Evolutionary conservation across 2,797 vertebrate genomes (phyloP), one percentile per base, ranked within the genome.

Genomic region (Pampus argenteus): DNA sequence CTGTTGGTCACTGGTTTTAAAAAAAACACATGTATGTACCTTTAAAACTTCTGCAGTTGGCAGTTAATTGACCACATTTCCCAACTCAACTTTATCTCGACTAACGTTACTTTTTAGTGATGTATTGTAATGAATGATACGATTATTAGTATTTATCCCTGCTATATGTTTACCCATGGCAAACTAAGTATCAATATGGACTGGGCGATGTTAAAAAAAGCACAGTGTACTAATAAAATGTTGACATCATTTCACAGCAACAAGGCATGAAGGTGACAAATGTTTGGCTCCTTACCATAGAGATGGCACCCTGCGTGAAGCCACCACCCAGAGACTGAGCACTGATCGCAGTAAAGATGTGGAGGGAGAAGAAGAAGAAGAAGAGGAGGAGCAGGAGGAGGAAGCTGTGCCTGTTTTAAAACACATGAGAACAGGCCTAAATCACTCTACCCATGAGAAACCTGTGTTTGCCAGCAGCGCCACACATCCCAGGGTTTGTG

Each of bases 391-490:
- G n/a, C n/a, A n/a, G n/a, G n/a, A 91, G 38, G 90, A 91, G 59
- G 92, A 95, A 85, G 92, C 85, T 66, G 72, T 96, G 83, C 78
- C 87, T 29, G 34, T 91, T 65, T 87, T 77, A 54, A 90, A 93
- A 78, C 93, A 95, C 47, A 31, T 38, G 78, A 93, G 85, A 90
- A 36, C 91, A 2, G 67, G 34, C 38, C 36, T 17, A 3, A 74
- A 58, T 54, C 10, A 66, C 8, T 73, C 50, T 13, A 57, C 63
- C 51, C 81, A 91, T 78, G 98, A 99, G 87, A 99, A 96, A 63
- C 98, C 98, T 0, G 74, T 92, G 76, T 99, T 99, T 82, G 93
- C 95, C 71, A 87, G 90, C 60, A 89, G 20, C 63, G 90, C 73
- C 79, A 76, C 25, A 26, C 88, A 93, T 78, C 85, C 91, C 0